These are phyloP conservation scores for Dysidea cf. avara DNA, from an alignment of 37 sponge, comb jelly and placozoan species.

Conservation along the genomic window DNA sequence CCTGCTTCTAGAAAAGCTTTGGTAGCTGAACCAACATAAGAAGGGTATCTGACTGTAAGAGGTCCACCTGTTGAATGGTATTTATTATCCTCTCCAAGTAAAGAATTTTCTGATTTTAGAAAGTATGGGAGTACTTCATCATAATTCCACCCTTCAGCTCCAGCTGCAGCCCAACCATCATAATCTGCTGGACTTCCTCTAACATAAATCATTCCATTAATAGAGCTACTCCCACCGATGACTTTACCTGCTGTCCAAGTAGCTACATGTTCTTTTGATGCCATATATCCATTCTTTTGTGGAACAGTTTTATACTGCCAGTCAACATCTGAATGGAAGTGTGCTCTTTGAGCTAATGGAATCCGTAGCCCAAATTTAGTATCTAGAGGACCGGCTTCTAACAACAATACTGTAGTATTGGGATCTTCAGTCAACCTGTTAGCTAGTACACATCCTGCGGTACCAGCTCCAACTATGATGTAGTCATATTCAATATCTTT, in stretches of 20 bases:
- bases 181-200: conserved; percentile 79
- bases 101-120: conserved; percentile 69
- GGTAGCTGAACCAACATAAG: conserved; percentile 32
- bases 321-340: no score
- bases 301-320: conserved; percentile 70
- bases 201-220: conserved; percentile 78
- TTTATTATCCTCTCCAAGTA: conserved; percentile 43
- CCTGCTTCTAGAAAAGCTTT: conserved; percentile 59
- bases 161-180: conserved; percentile 69
- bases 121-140: conserved; percentile 85
- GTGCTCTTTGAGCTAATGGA: no score
- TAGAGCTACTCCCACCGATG: conserved; percentile 78
- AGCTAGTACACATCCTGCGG: no score
- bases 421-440: no score
- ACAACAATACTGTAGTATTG: no score
- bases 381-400: no score
- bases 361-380: no score
- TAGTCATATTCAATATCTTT: no score
- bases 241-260: conserved; percentile 80
- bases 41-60: conserved; percentile 47
- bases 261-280: background rate
- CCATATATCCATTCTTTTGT: conserved; percentile 34
- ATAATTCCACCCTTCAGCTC: conserved; percentile 83
- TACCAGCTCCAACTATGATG: no score
- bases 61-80: conserved; percentile 71